Base-by-base conservation (phyloP, 2,888 invertebrate genomes). In the Mantis religiosa region DNA sequence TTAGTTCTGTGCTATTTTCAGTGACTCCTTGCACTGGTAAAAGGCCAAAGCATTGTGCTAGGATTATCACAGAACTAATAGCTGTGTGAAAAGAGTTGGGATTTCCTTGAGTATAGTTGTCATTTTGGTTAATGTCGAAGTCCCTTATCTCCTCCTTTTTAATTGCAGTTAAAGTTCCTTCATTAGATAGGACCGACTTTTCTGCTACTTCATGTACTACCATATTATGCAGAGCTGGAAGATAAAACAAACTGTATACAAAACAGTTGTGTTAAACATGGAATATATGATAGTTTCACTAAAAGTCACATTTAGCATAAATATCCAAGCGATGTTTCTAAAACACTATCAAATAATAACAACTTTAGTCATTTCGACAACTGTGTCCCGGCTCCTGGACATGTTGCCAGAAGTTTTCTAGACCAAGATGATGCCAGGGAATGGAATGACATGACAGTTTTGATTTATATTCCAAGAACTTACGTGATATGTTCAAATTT, bases 21-120 rank as follows among this genome's bases (percentile, higher is more conserved):
- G 92, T 93, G 20, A 94, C 91, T 0, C 95, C 95, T 81, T 92
- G 91, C 0, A 95, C 93, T 0, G 95, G 95, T 90, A 95, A 91
- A 27, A 95, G 92, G 34, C 94, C 94, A 90, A 95, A 94, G 88
- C 93, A 93, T 91, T 94, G 94, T 0, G 94, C 94, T 83, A 95
- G 89, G 71, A 93, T 91, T 87, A 95, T 91, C 89, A 95, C 94
- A 2, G 95, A 94, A 41, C 93, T 93, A 87, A 95, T 91, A 14
- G 94, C 94, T 84, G 93, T 92, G 90, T 94, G 94, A 82, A 95
- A 92, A 83, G 94, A 94, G 88, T 94, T 94, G 7, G 91, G 91
- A 87, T 91, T 82, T 0, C 81, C 82, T 54, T 20, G 20, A 71
- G 20, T 20, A 6, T 20, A 25, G 54, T 71, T 71, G 15, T 71